A percentile compares a stretch with the other conserved stretches of the same genome.
phyloP scores from a whole-genome alignment of 2,888 invertebrate species.

The Protodeltote pygarga region DNA sequence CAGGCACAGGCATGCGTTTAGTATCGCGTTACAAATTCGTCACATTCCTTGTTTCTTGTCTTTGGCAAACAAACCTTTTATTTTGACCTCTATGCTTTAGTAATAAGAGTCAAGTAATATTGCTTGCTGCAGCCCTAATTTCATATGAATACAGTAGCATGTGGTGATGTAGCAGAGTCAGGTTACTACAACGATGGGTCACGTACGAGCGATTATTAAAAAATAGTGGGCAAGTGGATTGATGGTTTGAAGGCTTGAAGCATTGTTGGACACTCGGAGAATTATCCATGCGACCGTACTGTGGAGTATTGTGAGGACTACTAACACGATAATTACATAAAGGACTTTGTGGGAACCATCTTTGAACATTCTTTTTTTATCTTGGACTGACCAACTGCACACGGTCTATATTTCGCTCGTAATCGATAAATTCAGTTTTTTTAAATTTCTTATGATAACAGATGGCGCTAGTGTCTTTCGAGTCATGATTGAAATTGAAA shows the following conservation, averaged over 20 bases:
- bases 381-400: too few species aligned
- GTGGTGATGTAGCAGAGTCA: conserved; percentile 60
- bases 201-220: conserved; percentile 54
- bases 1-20: conserved; percentile 64
- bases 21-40: conserved; percentile 74
- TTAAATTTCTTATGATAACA: too few species aligned
- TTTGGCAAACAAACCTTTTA: conserved; percentile 33
- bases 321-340: conserved; percentile 29
- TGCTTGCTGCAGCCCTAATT: conserved; percentile 59
- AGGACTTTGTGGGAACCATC: conserved; percentile 29
- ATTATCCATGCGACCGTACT: conserved; percentile 24
- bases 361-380: conserved; percentile 30
- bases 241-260: conserved; percentile 29
- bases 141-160: conserved; percentile 71
- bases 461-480: too few species aligned
- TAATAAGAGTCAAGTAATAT: conserved; percentile 29
- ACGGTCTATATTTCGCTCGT: too few species aligned
- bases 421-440: too few species aligned
- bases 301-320: conserved; percentile 27
- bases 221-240: conserved; percentile 42
- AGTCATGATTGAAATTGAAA: too few species aligned
- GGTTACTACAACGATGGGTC: conserved; percentile 70
- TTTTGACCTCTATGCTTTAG: conserved; percentile 41
- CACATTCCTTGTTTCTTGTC: conserved; percentile 58
- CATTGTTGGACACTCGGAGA: conserved; percentile 29